A percentile compares a stretch with the other conserved stretches of the same genome.
Evolutionary conservation across 2,113 vertebrate species (phyloP).

Genomic region (Dicrurus megarhynchus): DNA sequence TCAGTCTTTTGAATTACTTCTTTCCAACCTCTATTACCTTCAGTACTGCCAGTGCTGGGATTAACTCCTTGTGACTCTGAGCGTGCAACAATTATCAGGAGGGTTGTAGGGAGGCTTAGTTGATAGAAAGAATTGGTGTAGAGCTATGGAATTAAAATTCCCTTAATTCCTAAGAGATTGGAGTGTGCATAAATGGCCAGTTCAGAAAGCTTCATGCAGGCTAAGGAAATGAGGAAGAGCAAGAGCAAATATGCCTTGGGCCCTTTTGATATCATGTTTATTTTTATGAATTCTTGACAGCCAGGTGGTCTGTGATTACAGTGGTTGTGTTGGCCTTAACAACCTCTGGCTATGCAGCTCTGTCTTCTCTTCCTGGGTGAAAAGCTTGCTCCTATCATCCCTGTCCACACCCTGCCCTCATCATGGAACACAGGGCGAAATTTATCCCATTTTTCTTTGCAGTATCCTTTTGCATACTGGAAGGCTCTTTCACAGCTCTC

Average conservation of each 20-base stretch:
- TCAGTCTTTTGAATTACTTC: not conserved
- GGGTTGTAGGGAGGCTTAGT: not conserved
- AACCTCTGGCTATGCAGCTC: not conserved
- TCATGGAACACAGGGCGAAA: not conserved
- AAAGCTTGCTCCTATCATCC: not conserved
- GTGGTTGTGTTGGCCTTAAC: not conserved
- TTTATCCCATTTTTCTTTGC: not conserved
- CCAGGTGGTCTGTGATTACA: not conserved
- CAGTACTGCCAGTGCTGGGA: not conserved
- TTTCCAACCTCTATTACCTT: not conserved
- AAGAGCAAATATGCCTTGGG: not conserved
- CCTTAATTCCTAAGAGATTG: not conserved
- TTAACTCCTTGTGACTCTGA: not conserved
- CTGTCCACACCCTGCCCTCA: not conserved
- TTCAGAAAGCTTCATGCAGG: not conserved
- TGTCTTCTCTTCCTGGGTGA: not conserved
- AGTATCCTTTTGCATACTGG: not conserved
- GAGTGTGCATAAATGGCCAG: not conserved
- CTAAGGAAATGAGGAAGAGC: not conserved
- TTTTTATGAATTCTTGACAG: not conserved
- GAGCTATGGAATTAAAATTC: not conserved
- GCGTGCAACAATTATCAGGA: not conserved
- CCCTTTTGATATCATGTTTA: not conserved
- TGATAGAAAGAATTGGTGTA: not conserved
- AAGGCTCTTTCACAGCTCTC: not conserved